Conservation (phyloP, 2,888 invertebrate genomes). For the Elmis aenea region DNA sequence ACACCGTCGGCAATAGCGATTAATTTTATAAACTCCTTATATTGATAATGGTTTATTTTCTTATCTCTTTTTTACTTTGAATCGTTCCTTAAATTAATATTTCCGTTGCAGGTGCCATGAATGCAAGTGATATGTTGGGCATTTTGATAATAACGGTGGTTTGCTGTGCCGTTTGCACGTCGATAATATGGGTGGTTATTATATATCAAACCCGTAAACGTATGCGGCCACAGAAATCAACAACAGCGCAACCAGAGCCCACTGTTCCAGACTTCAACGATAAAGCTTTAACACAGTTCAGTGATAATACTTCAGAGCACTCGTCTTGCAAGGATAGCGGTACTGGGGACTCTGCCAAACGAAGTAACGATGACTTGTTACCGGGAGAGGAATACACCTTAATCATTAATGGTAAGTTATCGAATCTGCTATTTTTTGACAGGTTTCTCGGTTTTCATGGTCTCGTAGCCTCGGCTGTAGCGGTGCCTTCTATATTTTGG, state of each 20-base stretch:
- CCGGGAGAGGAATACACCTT: conserved; percentile 37
- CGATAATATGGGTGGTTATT: conserved; percentile 86
- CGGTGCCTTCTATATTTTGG: no score
- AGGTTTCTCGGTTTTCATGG: no score
- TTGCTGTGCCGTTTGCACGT: conserved; percentile 87
- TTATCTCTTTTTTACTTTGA: conserved; percentile 7
- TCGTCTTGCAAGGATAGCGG: conserved; percentile 76
- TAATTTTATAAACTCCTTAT: not conserved
- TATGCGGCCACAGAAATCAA: conserved; percentile 48
- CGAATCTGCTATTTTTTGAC: conserved; percentile 1
- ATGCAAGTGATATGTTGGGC: conserved; percentile 75
- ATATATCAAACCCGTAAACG: conserved; percentile 79
- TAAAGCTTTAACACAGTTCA: conserved; percentile 37
- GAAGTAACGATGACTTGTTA: conserved; percentile 52
- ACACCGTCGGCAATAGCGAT: conserved; percentile 37
- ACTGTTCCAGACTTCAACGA: conserved; percentile 32
- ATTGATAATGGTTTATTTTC: not conserved
- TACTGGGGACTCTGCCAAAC: conserved; percentile 73
- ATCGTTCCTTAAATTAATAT: conserved; percentile 1
- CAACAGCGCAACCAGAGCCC: conserved; percentile 44
- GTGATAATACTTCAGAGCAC: conserved; percentile 69
- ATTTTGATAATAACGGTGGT: conserved; percentile 86
- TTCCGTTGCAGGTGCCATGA: conserved; percentile 36
- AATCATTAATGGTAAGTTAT: conserved; percentile 29
- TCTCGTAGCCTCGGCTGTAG: no score